Evolutionary conservation across 2,113 vertebrate species (phyloP).

Genomic region (Orientallactaga bullata): DNA sequence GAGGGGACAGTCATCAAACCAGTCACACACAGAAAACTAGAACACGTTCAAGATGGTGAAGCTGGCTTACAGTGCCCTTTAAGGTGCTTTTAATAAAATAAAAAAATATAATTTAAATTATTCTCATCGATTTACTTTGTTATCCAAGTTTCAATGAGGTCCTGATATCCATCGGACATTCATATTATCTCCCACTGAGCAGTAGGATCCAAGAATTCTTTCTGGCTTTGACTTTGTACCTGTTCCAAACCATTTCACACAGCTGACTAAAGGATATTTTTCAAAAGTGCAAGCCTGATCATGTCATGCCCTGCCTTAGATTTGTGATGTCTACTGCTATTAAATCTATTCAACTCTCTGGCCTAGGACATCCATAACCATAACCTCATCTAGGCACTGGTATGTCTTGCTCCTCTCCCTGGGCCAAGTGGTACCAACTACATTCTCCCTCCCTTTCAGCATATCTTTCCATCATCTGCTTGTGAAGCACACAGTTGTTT

Average conservation of each 20-base stretch:
- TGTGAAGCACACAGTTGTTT: neutral
- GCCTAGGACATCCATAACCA: neutral
- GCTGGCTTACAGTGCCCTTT: neutral
- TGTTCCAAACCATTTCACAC: slow-evolving; percentile 2
- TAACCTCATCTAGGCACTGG: too few species aligned
- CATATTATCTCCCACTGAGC: too few species aligned
- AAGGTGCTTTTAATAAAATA: neutral
- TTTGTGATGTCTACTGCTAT: neutral
- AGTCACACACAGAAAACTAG: neutral
- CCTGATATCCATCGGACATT: neutral
- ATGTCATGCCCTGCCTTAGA: neutral
- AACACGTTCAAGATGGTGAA: neutral
- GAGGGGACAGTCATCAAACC: neutral
- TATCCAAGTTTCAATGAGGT: neutral
- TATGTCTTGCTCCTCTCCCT: neutral
- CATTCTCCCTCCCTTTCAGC: neutral
- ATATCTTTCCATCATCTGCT: neutral
- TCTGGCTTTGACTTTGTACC: neutral
- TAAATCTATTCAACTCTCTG: neutral
- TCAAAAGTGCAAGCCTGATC: neutral
- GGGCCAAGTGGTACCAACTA: neutral
- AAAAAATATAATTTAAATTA: neutral
- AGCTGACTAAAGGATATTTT: neutral
- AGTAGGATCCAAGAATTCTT: neutral
- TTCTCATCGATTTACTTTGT: neutral